Percentiles rank a stretch among this genome's conserved stretches.
Conservation (phyloP, 2,113 vertebrate genomes). For the Oncorhynchus mykiss region DNA sequence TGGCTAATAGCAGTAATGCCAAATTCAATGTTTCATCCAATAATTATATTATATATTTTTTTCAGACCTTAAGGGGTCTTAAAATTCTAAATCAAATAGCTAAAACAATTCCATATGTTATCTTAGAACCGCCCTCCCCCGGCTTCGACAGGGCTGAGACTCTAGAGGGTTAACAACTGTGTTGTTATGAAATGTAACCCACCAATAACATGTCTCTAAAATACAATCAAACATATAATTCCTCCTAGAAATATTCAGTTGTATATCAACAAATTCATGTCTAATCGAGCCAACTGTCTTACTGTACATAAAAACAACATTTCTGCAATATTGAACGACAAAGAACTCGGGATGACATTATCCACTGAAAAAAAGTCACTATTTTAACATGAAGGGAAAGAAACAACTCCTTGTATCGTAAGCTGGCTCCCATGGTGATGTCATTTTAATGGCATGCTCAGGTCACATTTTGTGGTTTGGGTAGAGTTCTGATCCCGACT, state of each 20-base stretch:
- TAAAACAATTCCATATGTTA: too few relatives aligned
- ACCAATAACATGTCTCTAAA: background rate
- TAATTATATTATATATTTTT: too few relatives aligned
- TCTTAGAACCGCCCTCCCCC: too few relatives aligned
- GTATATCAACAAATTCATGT: constrained; percentile 49
- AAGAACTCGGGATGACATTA: background rate
- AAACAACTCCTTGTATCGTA: too few relatives aligned
- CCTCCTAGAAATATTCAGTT: constrained; percentile 46
- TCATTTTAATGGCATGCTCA: constrained; percentile 21
- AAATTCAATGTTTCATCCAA: too few relatives aligned
- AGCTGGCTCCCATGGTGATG: constrained; percentile 15
- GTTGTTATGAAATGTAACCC: too few relatives aligned
- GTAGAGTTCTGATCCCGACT: constrained; percentile 42
- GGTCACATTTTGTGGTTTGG: constrained; percentile 48
- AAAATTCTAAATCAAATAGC: too few relatives aligned
- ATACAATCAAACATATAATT: constrained; percentile 29
- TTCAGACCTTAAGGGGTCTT: too few relatives aligned
- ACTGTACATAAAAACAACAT: constrained; percentile 20
- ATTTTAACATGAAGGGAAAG: background rate
- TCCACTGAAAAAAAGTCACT: background rate
- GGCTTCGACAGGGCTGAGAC: too few relatives aligned
- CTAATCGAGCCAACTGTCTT: constrained; percentile 46
- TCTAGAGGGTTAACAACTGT: too few relatives aligned
- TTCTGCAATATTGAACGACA: background rate
- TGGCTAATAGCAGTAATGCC: too few relatives aligned